Evolutionary conservation across 2,888 invertebrate genomes (phyloP).

Genomic region (Mythimna pallens): DNA sequence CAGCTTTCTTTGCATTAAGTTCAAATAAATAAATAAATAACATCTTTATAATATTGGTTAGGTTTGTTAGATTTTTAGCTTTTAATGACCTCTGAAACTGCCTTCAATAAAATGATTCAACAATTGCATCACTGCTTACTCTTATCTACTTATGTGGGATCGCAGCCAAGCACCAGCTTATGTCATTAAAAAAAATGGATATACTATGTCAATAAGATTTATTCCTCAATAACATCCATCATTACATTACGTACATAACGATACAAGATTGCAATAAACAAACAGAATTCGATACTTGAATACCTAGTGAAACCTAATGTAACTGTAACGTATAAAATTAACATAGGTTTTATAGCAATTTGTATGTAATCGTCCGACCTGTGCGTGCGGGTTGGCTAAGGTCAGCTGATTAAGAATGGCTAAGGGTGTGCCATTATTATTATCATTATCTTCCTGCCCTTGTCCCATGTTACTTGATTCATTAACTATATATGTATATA

Average conservation of each 20-base stretch:
- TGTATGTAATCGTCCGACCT: constrained; percentile 11
- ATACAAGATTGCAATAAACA: constrained; percentile 11
- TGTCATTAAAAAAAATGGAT: no score
- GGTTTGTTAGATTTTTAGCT: not conserved
- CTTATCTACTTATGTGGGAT: no score
- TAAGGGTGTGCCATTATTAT: constrained; percentile 26
- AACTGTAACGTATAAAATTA: constrained; percentile 13
- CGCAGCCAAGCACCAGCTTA: no score
- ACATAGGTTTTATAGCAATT: constrained; percentile 26
- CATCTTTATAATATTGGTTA: no score
- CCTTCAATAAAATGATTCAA: not conserved
- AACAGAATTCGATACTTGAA: not conserved
- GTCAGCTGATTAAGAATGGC: constrained; percentile 29
- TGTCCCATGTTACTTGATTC: no score
- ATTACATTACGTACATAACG: not conserved
- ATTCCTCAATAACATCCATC: not conserved
- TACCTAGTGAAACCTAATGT: constrained; percentile 3
- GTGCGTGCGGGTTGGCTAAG: constrained; percentile 35
- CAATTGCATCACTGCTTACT: no score
- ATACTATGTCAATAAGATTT: not conserved
- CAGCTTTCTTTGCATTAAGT: no score
- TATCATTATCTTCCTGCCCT: not conserved
- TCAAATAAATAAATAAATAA: no score
- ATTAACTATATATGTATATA: no score
- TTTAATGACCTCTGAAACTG: not conserved